Evolutionary conservation across 2,888 invertebrate species (phyloP), one percentile per base, ranked within the genome.

Genomic region (Euspilapteryx auroguttella): DNA sequence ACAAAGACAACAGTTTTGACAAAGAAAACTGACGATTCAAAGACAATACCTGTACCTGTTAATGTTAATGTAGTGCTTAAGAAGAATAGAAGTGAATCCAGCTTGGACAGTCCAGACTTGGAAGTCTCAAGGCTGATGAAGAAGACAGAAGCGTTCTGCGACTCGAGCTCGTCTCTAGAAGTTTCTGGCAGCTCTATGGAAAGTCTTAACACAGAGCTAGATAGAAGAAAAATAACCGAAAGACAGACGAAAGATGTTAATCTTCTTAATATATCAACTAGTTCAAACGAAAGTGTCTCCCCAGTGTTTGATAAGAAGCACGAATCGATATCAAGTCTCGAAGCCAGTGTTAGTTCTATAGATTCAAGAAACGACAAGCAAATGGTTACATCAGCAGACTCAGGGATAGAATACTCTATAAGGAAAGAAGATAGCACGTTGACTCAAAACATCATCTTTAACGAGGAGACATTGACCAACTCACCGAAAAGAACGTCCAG

Each of bases 21-120:
- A 21, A 21, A 24, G 13, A 45, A 31, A 33, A 38, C 32, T 32
- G 35, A 43, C 14, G 46, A n/a, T 8, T 24, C 14, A 6, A 12
- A 17, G 8, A 11, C 21, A 10, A 30, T 10, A 12, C 22, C 40
- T 25, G 63, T 64, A 63, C 69, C 65, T 59, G 21, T 42, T 30
- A 45, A 49, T 39, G 49, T 52, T 42, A 61, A 44, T 37, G 47
- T 71, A 49, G 56, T 66, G 34, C 57, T 76, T 50, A 75, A 76
- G 55, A 77, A 77, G 34, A 73, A 76, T 44, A 73, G 68, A 37
- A 76, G 73, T 32, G 77, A 77, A 41, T 75, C 76, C 9, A 76
- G 73, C 40, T 42, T 76, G n/a, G 78, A 78, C 30, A 77, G 77
- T 40, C 75, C 78, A 0, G 78, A 78, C 39, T 39, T 76, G 34